Conservation (phyloP, 1,140 invertebrate species). For the Melanaphis sacchari region DNA sequence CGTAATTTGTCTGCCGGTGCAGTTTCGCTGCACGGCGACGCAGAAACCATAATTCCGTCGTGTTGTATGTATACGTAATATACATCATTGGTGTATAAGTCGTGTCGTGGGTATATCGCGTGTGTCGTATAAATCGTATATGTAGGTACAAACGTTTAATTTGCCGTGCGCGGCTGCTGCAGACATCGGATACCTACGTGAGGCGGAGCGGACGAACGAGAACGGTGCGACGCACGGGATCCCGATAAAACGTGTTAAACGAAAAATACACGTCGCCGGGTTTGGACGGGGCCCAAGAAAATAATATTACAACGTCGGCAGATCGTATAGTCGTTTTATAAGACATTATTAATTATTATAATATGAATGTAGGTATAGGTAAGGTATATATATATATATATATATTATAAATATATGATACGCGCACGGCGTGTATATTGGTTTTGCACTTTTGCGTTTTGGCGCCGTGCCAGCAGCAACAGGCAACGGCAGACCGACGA, state of each 20-base stretch:
- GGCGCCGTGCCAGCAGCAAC: background rate
- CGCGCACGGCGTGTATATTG: background rate
- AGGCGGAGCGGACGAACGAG: background rate
- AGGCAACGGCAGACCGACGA: background rate
- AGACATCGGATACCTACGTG: background rate
- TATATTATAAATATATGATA: too few species aligned
- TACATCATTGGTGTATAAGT: background rate
- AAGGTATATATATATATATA: too few species aligned
- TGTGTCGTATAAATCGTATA: background rate
- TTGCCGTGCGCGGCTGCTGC: background rate
- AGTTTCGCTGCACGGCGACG: background rate
- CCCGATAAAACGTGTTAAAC: background rate
- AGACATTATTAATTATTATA: too few species aligned
- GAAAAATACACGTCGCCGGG: background rate
- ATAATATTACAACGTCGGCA: background rate
- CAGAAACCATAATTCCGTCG: background rate
- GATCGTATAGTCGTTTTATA: background rate
- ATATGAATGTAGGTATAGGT: background rate
- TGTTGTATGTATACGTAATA: background rate
- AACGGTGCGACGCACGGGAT: background rate
- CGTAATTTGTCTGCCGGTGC: background rate
- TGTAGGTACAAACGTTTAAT: background rate
- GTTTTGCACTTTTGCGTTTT: constrained; percentile 23
- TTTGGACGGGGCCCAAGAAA: background rate
- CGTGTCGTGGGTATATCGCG: background rate